Evolutionary conservation across 2,113 vertebrate species (phyloP).

Genomic region (Ammospiza caudacuta): DNA sequence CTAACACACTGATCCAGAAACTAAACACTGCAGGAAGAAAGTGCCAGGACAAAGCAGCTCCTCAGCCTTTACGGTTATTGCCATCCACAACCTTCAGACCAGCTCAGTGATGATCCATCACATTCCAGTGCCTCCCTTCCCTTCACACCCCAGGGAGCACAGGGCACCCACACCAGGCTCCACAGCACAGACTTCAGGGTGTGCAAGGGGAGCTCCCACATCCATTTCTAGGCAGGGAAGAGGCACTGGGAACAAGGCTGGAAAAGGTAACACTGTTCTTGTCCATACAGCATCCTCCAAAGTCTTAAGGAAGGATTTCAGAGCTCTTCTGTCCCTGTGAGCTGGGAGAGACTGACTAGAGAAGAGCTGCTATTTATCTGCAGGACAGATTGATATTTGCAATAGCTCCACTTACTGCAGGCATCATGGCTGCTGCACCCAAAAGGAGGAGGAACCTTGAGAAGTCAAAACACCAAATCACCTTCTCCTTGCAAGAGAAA

Average conservation of each 20-base stretch:
- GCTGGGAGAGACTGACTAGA: background rate
- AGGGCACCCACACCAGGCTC: background rate
- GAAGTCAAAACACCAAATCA: constrained; percentile 54
- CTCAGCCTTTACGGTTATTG: background rate
- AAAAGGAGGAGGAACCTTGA: background rate
- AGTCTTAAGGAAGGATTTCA: background rate
- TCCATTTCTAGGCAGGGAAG: background rate
- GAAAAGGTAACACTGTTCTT: background rate
- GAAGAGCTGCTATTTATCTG: constrained; percentile 32
- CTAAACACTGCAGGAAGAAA: background rate
- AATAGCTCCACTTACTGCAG: constrained; percentile 31
- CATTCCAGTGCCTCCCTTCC: background rate
- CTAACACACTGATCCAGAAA: background rate
- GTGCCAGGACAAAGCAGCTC: background rate
- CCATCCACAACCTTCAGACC: background rate
- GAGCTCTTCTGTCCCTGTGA: background rate
- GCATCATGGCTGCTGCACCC: background rate
- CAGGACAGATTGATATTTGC: constrained; percentile 43
- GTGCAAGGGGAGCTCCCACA: rapidly evolving
- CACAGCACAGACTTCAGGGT: background rate
- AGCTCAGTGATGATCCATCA: rapidly evolving
- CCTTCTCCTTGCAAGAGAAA: background rate
- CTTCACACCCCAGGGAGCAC: background rate
- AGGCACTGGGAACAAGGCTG: background rate
- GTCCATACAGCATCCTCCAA: background rate